Evolutionary conservation across 2,797 vertebrate species (phyloP).

Genomic region (Neosilurus hyrtlii): DNA sequence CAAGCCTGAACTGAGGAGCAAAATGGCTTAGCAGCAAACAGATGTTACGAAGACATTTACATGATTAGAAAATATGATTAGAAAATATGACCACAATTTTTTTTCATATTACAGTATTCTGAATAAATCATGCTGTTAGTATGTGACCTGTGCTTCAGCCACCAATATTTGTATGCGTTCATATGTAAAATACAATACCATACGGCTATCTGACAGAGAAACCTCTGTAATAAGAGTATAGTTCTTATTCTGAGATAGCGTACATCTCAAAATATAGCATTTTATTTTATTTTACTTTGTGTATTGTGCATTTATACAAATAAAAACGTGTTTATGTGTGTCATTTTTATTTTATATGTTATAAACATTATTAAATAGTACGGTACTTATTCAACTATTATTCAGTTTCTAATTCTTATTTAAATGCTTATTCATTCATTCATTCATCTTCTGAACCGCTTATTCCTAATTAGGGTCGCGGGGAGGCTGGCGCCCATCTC

Average conservation of each 20-base stretch:
- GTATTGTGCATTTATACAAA: background rate
- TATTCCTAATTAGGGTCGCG: too few relatives aligned
- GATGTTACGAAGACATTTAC: conserved; percentile 20
- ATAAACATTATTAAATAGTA: background rate
- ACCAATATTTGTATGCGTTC: background rate
- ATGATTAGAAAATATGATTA: conserved; percentile 19
- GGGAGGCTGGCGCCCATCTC: too few relatives aligned
- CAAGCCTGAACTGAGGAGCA: conserved; percentile 18
- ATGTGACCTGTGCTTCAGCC: background rate
- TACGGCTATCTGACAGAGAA: background rate
- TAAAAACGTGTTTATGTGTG: background rate
- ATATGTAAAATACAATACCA: background rate
- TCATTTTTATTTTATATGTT: background rate
- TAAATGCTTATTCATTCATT: background rate
- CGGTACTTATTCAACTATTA: background rate
- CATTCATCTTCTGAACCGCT: too few relatives aligned
- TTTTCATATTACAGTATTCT: background rate
- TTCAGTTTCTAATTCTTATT: background rate
- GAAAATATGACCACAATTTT: conserved; percentile 22
- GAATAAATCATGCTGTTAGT: background rate
- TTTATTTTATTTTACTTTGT: background rate
- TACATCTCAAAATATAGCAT: background rate
- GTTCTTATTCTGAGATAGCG: background rate
- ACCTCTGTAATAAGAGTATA: background rate
- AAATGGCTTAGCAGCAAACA: conserved; percentile 39